phyloP scores from a whole-genome alignment of 1,140 invertebrate genomes.

The Agraylea sexmaculata region DNA sequence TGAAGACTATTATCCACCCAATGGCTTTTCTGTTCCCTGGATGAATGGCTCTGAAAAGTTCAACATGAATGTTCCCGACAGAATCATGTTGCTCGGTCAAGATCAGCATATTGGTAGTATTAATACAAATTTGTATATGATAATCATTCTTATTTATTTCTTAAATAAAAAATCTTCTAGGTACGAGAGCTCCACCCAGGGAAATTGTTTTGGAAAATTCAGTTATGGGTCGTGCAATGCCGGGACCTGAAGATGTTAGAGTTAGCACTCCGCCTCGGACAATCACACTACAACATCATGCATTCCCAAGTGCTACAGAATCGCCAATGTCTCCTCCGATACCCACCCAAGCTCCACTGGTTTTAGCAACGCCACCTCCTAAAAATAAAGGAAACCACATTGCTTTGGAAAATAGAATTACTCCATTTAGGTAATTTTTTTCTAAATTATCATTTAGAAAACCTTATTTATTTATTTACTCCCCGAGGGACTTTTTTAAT shows the following conservation, averaged over 20 bases:
- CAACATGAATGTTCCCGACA: slow-evolving; percentile 83
- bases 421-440: not conserved
- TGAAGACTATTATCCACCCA: slow-evolving; percentile 42
- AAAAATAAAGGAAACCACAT: no score
- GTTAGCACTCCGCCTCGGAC: slow-evolving; percentile 71
- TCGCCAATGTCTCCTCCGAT: slow-evolving; percentile 10
- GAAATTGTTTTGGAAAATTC: slow-evolving; percentile 77
- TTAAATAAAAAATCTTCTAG: slow-evolving; percentile 26
- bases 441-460: no score
- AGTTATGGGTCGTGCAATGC: slow-evolving; percentile 45
- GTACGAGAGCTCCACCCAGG: slow-evolving; percentile 65
- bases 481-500: not conserved
- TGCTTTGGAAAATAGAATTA: not conserved
- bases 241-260: slow-evolving; percentile 55
- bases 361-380: no score
- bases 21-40: slow-evolving; percentile 48
- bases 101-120: slow-evolving; percentile 59
- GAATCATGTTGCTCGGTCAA: slow-evolving; percentile 75
- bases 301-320: slow-evolving; percentile 62
- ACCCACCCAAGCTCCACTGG: slow-evolving; percentile 23
- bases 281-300: slow-evolving; percentile 71
- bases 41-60: slow-evolving; percentile 55
- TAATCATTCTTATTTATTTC: not conserved
- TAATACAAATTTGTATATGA: not conserved
- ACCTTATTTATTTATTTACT: no score